A percentile compares a stretch with the other conserved stretches of the same genome.
Conservation (phyloP, 1,140 invertebrate genomes). For the Hylaeus anthracinus region DNA sequence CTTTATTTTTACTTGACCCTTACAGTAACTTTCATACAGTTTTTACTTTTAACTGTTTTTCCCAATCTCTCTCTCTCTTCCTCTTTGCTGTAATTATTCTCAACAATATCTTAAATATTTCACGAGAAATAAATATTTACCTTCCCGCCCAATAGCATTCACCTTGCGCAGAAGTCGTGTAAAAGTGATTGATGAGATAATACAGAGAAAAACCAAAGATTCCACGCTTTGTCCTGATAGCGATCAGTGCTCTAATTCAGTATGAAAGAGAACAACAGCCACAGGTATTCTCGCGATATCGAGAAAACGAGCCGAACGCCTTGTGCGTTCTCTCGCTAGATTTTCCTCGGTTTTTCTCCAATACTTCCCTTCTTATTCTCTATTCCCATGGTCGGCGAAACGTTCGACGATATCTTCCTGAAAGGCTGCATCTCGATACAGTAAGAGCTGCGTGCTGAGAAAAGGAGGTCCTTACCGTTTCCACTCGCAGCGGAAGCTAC, state of each 20-base stretch:
- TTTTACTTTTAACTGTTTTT: too few relatives aligned
- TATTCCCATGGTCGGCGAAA: constrained; percentile 35
- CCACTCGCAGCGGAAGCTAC: constrained; percentile 40
- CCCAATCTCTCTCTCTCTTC: too few relatives aligned
- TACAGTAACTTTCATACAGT: too few relatives aligned
- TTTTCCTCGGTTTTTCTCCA: background rate
- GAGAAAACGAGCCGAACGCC: background rate
- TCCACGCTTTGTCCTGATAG: background rate
- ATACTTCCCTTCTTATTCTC: constrained; percentile 2
- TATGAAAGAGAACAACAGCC: background rate
- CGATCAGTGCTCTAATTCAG: background rate
- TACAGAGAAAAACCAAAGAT: background rate
- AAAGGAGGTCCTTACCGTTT: constrained; percentile 55
- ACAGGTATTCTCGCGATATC: background rate
- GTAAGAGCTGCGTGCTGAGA: constrained; percentile 32
- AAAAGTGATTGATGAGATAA: background rate
- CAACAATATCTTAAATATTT: too few relatives aligned
- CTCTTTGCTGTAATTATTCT: too few relatives aligned
- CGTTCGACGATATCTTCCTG: constrained; percentile 52
- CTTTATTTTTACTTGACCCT: too few relatives aligned
- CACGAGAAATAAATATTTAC: too few relatives aligned
- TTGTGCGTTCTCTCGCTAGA: background rate
- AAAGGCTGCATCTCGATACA: constrained; percentile 49
- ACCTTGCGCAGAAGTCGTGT: too few relatives aligned
- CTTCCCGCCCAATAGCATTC: background rate